A percentile compares a stretch with the other conserved stretches of the same genome.
Evolutionary conservation across 2,888 invertebrate species (phyloP).

Genomic region (Margaritifera margaritifera): DNA sequence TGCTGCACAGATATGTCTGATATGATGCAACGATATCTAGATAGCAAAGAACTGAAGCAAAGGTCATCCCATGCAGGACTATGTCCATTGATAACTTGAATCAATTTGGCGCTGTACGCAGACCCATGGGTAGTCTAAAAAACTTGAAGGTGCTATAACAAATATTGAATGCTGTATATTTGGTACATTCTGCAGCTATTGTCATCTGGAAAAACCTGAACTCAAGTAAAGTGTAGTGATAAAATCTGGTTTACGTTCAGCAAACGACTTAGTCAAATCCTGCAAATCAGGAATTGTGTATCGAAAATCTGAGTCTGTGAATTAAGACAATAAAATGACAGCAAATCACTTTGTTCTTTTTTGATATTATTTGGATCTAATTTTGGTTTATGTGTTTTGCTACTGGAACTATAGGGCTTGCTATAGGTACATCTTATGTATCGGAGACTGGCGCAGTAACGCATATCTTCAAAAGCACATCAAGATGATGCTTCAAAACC

Average conservation of each 20-base stretch:
- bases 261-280: slow-evolving; percentile 19
- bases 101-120: neutral
- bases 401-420: slow-evolving; percentile 18
- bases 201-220: too few species aligned
- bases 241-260: slow-evolving; percentile 13
- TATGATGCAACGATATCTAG: too few species aligned
- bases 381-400: slow-evolving; percentile 2
- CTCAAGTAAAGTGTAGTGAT: slow-evolving; percentile 12
- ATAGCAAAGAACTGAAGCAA: too few species aligned
- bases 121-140: neutral
- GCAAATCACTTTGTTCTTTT: slow-evolving; percentile 1
- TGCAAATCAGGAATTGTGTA: slow-evolving; percentile 18
- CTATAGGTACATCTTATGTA: slow-evolving; percentile 9
- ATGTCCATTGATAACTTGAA: too few species aligned
- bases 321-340: too few species aligned
- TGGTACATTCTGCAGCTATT: too few species aligned
- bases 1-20: too few species aligned
- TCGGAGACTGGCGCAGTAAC: slow-evolving; percentile 9
- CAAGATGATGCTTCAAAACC: slow-evolving; percentile 11
- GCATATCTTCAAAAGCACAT: slow-evolving; percentile 9
- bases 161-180: slow-evolving; percentile 13
- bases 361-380: neutral
- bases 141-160: slow-evolving; percentile 10
- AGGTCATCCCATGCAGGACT: too few species aligned
- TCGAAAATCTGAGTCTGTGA: slow-evolving; percentile 11